These are phyloP conservation scores for Holacanthus passer DNA, from an alignment of 2,113 vertebrate genomes.

Conservation along the genomic window DNA sequence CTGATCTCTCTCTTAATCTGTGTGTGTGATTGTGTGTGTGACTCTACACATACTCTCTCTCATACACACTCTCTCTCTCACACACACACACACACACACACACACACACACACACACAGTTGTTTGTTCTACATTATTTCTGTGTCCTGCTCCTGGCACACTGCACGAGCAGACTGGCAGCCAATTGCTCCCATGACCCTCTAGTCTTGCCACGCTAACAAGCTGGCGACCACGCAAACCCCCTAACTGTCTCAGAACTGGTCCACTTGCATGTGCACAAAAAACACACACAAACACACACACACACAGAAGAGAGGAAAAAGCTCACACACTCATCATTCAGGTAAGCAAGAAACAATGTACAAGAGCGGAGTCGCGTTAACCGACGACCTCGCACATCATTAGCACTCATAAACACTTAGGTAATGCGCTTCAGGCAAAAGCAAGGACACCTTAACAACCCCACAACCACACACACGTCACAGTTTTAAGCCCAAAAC, in stretches of 20 bases:
- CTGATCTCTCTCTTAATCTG: constrained; percentile 79
- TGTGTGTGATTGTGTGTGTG: constrained; percentile 40
- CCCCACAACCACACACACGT: constrained; percentile 11
- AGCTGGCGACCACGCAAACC: constrained; percentile 81
- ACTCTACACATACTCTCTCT: background rate
- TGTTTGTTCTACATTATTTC: constrained; percentile 80
- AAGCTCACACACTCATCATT: constrained; percentile 33
- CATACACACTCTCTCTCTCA: background rate
- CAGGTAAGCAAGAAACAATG: constrained; percentile 43
- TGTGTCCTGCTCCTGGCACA: constrained; percentile 79
- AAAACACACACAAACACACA: constrained; percentile 9
- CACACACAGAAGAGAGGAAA: background rate
- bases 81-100: too few species aligned
- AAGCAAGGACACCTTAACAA: constrained; percentile 30
- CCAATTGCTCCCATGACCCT: constrained; percentile 85
- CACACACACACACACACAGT: constrained; percentile 30
- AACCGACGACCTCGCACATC: constrained; percentile 32
- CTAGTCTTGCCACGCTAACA: constrained; percentile 83
- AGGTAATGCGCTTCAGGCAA: constrained; percentile 7
- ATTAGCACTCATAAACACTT: constrained; percentile 30
- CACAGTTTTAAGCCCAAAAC: constrained; percentile 26
- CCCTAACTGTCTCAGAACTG: constrained; percentile 63
- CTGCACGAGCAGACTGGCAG: constrained; percentile 79
- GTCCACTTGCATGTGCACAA: constrained; percentile 28
- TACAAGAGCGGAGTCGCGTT: constrained; percentile 5